Evolutionary conservation across 2,888 invertebrate species (phyloP).

Genomic region (Oeneis ivallda): DNA sequence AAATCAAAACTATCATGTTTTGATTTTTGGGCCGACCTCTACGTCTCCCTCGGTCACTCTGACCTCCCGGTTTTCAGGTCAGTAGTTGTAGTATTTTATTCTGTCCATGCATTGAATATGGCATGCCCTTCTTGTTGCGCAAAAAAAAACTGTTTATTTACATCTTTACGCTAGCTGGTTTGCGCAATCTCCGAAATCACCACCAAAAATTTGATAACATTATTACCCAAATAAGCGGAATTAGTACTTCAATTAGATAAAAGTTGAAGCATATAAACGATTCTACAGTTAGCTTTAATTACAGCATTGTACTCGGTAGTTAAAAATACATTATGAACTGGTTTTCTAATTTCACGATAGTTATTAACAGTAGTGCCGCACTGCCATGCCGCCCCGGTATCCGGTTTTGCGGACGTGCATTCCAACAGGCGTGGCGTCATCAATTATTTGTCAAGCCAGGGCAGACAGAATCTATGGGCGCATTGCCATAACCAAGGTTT

Average conservation of each 20-base stretch:
- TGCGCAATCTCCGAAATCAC: conserved; percentile 1
- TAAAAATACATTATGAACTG: conserved; percentile 46
- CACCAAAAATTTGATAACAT: not conserved
- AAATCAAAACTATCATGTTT: too few relatives aligned
- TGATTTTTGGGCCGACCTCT: too few relatives aligned
- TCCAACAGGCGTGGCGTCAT: conserved; percentile 67
- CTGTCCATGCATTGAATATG: too few relatives aligned
- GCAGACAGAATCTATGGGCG: conserved; percentile 43
- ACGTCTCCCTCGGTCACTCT: too few relatives aligned
- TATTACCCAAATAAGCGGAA: conserved; percentile 7
- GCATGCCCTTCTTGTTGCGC: too few relatives aligned
- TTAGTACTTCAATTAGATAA: not conserved
- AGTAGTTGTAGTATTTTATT: too few relatives aligned
- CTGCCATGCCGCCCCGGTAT: conserved; percentile 59
- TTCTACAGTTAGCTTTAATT: conserved; percentile 6
- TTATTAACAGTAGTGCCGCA: conserved; percentile 63
- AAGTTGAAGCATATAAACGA: conserved; percentile 8
- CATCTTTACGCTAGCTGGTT: not conserved
- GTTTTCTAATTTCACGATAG: conserved; percentile 67
- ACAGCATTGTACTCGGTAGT: conserved; percentile 17
- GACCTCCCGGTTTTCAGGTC: too few relatives aligned
- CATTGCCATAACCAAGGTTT: conserved; percentile 44
- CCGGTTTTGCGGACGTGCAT: conserved; percentile 66
- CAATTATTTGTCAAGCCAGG: conserved; percentile 65
- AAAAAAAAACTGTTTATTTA: not conserved